Conservation (phyloP, 92 coral and sea anemone genomes). For the Siderastrea siderea region DNA sequence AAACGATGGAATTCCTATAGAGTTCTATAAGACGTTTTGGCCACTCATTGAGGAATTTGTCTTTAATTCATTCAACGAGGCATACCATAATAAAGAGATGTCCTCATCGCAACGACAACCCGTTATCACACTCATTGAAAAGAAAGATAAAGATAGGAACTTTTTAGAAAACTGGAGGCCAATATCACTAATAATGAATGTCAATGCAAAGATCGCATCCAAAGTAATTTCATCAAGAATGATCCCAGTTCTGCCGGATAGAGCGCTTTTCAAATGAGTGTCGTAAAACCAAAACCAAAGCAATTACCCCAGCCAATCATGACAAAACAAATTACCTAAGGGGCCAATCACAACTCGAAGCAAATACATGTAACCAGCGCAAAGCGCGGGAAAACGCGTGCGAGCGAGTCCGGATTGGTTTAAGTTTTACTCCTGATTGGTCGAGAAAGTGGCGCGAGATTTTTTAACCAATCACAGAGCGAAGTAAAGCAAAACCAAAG, state of each 20-base stretch:
- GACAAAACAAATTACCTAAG: too few relatives aligned
- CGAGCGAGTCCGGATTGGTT: too few relatives aligned
- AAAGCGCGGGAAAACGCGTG: too few relatives aligned
- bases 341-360: too few relatives aligned
- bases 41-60: neutral
- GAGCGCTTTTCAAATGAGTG: too few relatives aligned
- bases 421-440: too few relatives aligned
- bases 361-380: too few relatives aligned
- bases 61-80: neutral
- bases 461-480: too few relatives aligned
- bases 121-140: constrained; percentile 32
- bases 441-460: too few relatives aligned
- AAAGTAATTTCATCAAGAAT: neutral
- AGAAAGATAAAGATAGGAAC: constrained; percentile 21
- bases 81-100: constrained; percentile 24
- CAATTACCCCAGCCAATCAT: too few relatives aligned
- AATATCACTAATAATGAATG: constrained; percentile 22
- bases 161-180: constrained; percentile 32
- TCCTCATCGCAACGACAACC: constrained; percentile 20
- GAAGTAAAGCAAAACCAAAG: too few relatives aligned
- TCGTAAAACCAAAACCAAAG: too few relatives aligned
- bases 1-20: neutral
- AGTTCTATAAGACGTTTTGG: neutral
- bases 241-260: neutral
- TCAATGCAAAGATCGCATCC: constrained; percentile 16